These are phyloP conservation scores for Dinoponera quadriceps DNA, from an alignment of 1,140 invertebrate genomes.

Conservation along the genomic window DNA sequence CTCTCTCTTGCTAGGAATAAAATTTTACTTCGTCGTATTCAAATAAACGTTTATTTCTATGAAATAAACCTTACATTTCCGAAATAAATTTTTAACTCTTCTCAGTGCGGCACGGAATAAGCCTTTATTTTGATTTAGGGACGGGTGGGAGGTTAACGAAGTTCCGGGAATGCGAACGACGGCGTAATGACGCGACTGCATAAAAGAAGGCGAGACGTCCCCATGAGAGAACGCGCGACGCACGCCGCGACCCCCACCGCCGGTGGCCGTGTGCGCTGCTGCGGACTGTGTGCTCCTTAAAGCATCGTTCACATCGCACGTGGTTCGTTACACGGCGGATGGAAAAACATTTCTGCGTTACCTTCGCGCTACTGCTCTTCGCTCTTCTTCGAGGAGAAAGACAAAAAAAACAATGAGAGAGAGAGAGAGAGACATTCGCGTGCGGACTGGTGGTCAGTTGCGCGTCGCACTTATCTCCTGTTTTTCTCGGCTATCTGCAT, in stretches of 20 bases:
- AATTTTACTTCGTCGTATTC: too few relatives aligned
- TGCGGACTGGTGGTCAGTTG: too few relatives aligned
- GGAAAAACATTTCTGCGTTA: too few relatives aligned
- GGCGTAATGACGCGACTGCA: conserved; percentile 47
- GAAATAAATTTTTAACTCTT: too few relatives aligned
- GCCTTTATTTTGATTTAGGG: conserved; percentile 67
- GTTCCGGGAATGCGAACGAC: conserved; percentile 63
- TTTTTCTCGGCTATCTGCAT: neutral
- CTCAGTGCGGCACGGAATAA: conserved; percentile 2
- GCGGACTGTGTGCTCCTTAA: conserved; percentile 55
- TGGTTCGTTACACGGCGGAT: too few relatives aligned
- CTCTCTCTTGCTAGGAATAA: too few relatives aligned
- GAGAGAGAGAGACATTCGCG: too few relatives aligned
- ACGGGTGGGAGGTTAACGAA: conserved; percentile 64
- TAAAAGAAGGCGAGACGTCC: conserved; percentile 44
- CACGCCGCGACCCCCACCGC: conserved; percentile 68
- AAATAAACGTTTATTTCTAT: too few relatives aligned
- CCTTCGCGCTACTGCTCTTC: neutral
- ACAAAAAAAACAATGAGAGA: too few relatives aligned
- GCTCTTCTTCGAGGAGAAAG: neutral
- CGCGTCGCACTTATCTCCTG: too few relatives aligned
- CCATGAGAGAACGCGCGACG: conserved; percentile 67
- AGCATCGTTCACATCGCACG: conserved; percentile 53
- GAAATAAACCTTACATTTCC: too few relatives aligned
- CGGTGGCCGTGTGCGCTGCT: conserved; percentile 47